Conservation (phyloP, 2,113 vertebrate genomes). For the Hiodon alosoides region DNA sequence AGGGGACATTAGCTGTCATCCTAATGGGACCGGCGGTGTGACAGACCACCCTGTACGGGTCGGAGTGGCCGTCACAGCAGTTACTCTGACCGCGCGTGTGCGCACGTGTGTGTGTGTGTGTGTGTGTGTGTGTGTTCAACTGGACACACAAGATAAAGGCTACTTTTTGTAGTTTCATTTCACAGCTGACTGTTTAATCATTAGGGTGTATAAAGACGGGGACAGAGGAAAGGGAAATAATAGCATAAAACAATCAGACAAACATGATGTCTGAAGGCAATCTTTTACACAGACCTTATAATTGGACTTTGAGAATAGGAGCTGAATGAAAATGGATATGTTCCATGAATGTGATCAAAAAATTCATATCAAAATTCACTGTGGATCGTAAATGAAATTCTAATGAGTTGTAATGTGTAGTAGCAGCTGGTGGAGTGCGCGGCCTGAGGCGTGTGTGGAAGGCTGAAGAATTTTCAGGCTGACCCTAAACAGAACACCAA, state of each 20-base stretch:
- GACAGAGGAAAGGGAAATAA: slow-evolving; percentile 29
- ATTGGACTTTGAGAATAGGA: slow-evolving; percentile 30
- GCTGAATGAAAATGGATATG: slow-evolving; percentile 31
- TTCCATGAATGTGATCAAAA: slow-evolving; percentile 35
- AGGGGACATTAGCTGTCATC: slow-evolving; percentile 27
- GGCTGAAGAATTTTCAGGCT: slow-evolving; percentile 13
- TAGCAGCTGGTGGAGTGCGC: slow-evolving; percentile 7
- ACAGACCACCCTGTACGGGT: slow-evolving; percentile 28
- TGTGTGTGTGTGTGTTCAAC: slow-evolving; percentile 10
- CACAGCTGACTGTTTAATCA: slow-evolving; percentile 49
- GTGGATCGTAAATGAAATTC: slow-evolving; percentile 29
- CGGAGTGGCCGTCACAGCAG: background rate
- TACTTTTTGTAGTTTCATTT: slow-evolving; percentile 42
- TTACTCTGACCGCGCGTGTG: slow-evolving; percentile 2
- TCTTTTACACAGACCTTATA: slow-evolving; percentile 26
- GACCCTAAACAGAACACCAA: slow-evolving; percentile 10
- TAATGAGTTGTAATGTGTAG: slow-evolving; percentile 20
- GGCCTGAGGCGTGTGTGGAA: slow-evolving; percentile 14
- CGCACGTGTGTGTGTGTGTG: too few relatives aligned
- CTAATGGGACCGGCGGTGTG: slow-evolving; percentile 26
- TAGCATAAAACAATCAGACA: slow-evolving; percentile 28
- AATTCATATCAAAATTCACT: slow-evolving; percentile 13
- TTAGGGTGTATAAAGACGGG: slow-evolving; percentile 27
- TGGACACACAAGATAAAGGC: slow-evolving; percentile 24
- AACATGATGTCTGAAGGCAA: slow-evolving; percentile 27